Conservation (phyloP, 2,113 vertebrate genomes). For the Channa argus region DNA sequence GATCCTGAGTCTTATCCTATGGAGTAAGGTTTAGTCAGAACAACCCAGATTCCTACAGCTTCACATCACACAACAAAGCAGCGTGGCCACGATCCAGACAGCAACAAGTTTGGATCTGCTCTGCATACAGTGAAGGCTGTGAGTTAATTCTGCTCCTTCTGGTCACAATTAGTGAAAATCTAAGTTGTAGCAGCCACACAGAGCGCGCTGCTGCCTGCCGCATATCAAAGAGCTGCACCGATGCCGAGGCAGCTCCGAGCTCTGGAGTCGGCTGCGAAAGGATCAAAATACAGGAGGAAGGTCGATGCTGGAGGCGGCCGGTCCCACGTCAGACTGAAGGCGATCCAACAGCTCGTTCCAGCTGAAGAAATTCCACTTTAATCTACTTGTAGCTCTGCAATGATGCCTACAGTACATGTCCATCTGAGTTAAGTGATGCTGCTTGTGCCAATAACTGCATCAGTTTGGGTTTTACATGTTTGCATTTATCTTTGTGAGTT, state of each 20-base stretch:
- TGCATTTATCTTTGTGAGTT: too few species aligned
- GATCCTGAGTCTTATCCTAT: too few species aligned
- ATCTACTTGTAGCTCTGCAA: neutral
- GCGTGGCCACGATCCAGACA: slow-evolving; percentile 1
- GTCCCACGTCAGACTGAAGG: neutral
- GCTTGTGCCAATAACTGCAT: too few species aligned
- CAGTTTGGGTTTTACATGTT: too few species aligned
- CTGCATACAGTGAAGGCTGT: slow-evolving; percentile 18
- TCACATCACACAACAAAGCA: slow-evolving; percentile 14
- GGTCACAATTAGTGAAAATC: slow-evolving; percentile 44
- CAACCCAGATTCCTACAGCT: neutral
- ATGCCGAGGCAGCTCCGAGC: neutral
- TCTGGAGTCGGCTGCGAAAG: neutral
- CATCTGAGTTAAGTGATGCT: too few species aligned
- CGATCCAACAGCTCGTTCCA: neutral
- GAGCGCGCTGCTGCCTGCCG: slow-evolving; percentile 3
- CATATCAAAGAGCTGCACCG: slow-evolving; percentile 29
- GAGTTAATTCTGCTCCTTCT: slow-evolving; percentile 40
- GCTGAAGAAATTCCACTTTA: neutral
- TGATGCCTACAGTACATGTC: too few species aligned
- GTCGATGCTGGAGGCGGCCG: slow-evolving; percentile 13
- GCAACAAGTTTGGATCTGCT: slow-evolving; percentile 8
- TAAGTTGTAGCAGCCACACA: slow-evolving; percentile 28
- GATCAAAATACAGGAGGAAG: slow-evolving; percentile 1
- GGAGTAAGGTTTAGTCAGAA: neutral